Conservation (phyloP, 2,113 vertebrate genomes). For the Upupa epops region DNA sequence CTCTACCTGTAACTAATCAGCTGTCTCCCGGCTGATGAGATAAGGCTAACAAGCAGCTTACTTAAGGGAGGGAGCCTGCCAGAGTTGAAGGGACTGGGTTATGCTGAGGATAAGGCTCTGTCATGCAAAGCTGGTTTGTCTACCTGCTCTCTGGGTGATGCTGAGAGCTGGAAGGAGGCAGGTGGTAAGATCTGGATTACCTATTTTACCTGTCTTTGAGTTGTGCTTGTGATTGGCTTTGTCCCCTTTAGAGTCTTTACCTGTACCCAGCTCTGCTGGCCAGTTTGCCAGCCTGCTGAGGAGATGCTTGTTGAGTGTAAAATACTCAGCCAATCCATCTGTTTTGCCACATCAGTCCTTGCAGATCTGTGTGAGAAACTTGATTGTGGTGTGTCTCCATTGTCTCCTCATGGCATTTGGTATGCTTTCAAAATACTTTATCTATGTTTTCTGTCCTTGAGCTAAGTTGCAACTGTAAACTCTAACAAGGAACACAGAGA, state of each 20-base stretch:
- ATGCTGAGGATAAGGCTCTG: background rate
- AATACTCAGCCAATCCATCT: background rate
- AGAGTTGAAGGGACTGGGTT: background rate
- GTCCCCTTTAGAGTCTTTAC: background rate
- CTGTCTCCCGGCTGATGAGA: conserved; percentile 40
- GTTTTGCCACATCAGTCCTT: background rate
- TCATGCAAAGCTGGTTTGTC: background rate
- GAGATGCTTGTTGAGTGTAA: background rate
- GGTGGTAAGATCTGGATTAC: background rate
- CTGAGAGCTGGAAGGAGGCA: background rate
- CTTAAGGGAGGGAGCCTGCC: background rate
- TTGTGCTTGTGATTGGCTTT: background rate
- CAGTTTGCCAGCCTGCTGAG: background rate
- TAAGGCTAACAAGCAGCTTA: conserved; percentile 66
- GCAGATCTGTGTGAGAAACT: background rate
- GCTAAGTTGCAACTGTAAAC: background rate
- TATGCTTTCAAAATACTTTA: background rate
- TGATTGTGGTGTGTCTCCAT: fast-evolving
- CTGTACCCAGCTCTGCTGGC: background rate
- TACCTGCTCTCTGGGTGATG: background rate
- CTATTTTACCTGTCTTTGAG: background rate
- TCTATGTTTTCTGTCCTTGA: background rate
- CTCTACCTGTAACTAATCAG: conserved; percentile 41
- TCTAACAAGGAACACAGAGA: background rate
- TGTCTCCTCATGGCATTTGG: background rate